Conservation (phyloP, 2,888 invertebrate species). For the Mythimna albipuncta region DNA sequence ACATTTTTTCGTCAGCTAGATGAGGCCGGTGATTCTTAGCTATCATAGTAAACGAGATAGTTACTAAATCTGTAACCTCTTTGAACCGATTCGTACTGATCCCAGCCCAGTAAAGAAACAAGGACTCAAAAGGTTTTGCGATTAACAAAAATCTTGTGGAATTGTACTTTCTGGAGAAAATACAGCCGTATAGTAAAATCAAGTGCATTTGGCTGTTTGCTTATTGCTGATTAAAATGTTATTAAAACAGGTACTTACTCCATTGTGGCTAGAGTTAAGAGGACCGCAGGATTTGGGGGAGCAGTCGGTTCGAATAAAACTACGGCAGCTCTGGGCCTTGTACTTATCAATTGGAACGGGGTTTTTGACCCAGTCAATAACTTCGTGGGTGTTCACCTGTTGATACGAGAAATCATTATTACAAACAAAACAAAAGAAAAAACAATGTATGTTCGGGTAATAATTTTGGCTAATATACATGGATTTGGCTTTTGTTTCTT, state of each 20-base stretch:
- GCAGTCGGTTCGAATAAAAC: conserved; percentile 49
- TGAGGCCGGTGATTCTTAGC: no score
- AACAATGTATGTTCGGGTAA: neutral
- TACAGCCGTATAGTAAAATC: neutral
- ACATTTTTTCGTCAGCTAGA: no score
- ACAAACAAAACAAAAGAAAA: no score
- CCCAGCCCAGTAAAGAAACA: no score
- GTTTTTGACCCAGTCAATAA: conserved; percentile 89
- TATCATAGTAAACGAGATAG: no score
- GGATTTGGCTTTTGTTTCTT: neutral
- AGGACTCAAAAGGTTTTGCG: no score
- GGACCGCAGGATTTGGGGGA: conserved; percentile 67
- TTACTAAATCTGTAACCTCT: neutral
- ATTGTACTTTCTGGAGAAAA: neutral
- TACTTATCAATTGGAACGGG: conserved; percentile 83
- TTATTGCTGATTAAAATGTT: neutral
- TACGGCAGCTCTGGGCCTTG: conserved; percentile 61
- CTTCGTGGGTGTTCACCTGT: conserved; percentile 83
- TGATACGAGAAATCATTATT: conserved; percentile 3
- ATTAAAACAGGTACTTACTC: conserved; percentile 58
- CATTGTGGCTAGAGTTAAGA: conserved; percentile 64
- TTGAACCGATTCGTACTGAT: neutral
- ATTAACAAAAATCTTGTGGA: neutral
- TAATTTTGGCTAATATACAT: neutral
- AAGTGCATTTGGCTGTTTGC: neutral